Percentiles rank a stretch among this genome's conserved stretches.
Conservation (phyloP, 2,113 vertebrate species). For the Leucoraja erinaceus region DNA sequence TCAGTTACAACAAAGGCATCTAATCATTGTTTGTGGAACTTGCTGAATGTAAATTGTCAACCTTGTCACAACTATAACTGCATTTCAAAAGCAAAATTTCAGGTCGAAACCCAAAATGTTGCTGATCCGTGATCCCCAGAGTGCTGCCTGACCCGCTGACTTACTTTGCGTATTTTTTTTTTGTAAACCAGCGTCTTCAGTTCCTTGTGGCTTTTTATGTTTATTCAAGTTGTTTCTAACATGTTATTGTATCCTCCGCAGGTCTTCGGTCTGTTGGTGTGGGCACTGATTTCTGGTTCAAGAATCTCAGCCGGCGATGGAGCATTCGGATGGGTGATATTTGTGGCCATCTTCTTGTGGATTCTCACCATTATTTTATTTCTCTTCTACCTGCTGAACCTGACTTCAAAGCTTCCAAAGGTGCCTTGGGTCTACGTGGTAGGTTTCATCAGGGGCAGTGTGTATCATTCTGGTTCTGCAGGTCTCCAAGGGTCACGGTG, state of each 20-base stretch:
- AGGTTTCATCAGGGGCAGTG: conserved; percentile 41
- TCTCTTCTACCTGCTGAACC: conserved; percentile 60
- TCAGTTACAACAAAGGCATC: neutral
- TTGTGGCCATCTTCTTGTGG: conserved; percentile 82
- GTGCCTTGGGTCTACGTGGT: conserved; percentile 79
- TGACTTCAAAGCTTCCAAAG: conserved; percentile 51
- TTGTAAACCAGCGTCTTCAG: too few relatives aligned
- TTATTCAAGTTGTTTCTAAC: neutral
- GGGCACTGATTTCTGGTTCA: conserved; percentile 69
- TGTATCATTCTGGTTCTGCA: neutral
- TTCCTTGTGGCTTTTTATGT: neutral
- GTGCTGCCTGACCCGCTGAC: too few relatives aligned
- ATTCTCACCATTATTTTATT: conserved; percentile 72
- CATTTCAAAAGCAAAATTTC: neutral
- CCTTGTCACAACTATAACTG: neutral
- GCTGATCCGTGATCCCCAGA: too few relatives aligned
- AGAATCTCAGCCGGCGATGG: conserved; percentile 39
- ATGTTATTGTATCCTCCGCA: conserved; percentile 43
- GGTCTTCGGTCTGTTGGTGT: conserved; percentile 78
- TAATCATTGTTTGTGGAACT: neutral
- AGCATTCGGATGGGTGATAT: conserved; percentile 80
- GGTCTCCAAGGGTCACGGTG: neutral
- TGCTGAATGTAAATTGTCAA: neutral
- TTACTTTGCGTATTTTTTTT: too few relatives aligned
- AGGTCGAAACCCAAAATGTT: too few relatives aligned